Percentiles rank a stretch among this genome's conserved stretches.
These are phyloP conservation scores for Puma concolor DNA, from an alignment of 2,113 vertebrate species.

Conservation along the genomic window DNA sequence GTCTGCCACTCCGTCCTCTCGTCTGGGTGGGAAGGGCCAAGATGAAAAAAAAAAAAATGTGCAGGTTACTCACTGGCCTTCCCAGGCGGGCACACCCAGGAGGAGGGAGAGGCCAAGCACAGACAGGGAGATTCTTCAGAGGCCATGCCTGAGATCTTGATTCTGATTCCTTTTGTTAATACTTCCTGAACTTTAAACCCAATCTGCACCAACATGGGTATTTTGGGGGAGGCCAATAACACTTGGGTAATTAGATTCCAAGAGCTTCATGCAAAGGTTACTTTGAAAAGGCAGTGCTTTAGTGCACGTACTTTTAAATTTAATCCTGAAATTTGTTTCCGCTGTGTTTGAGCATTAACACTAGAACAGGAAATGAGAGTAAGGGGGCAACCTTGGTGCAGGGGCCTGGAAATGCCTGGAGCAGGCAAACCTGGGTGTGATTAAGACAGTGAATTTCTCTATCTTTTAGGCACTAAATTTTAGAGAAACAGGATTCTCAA, in stretches of 20 bases:
- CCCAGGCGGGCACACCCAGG: conserved; percentile 81
- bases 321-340: neutral
- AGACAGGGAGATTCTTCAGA: conserved; percentile 58
- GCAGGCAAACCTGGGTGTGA: neutral
- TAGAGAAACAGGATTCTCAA: neutral
- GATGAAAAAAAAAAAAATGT: conserved; percentile 27
- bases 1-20: conserved; percentile 78
- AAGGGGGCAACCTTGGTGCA: neutral
- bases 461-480: neutral
- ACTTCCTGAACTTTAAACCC: conserved; percentile 74
- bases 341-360: neutral
- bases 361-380: neutral
- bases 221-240: neutral
- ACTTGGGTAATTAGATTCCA: conserved; percentile 33
- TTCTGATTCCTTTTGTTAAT: conserved; percentile 66
- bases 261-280: conserved; percentile 37
- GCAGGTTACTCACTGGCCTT: conserved; percentile 85
- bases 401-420: neutral
- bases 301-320: neutral
- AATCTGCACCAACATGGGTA: neutral
- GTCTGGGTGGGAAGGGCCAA: conserved; percentile 82
- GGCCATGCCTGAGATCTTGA: conserved; percentile 2
- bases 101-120: conserved; percentile 59
- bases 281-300: neutral
- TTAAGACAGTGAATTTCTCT: neutral